A percentile compares a stretch with the other conserved stretches of the same genome.
Evolutionary conservation across 2,888 invertebrate genomes (phyloP).

Genomic region (Enchytraeus crypticus): DNA sequence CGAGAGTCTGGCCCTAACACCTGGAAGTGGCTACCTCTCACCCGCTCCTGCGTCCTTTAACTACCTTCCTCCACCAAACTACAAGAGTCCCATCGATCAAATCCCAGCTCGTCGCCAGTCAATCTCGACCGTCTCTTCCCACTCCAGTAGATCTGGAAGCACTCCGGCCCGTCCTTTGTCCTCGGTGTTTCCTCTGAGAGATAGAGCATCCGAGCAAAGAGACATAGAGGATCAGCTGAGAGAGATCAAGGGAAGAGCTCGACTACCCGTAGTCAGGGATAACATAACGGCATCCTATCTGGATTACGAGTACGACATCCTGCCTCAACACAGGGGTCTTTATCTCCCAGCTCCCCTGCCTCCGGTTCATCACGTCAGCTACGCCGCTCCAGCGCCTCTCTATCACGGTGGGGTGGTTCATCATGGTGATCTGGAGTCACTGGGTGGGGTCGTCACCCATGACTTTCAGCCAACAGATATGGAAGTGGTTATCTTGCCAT

Average conservation of each 20-base stretch:
- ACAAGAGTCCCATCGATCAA: neutral
- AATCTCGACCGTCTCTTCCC: neutral
- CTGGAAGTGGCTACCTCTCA: neutral
- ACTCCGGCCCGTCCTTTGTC: neutral
- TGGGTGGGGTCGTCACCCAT: neutral
- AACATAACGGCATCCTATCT: neutral
- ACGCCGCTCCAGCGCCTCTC: neutral
- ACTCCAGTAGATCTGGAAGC: neutral
- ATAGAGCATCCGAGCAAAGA: neutral
- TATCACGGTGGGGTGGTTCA: neutral
- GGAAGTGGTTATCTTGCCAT: slow-evolving; percentile 14
- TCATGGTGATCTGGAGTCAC: neutral
- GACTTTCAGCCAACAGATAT: slow-evolving; percentile 9
- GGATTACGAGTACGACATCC: neutral
- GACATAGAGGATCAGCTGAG: slow-evolving; percentile 6
- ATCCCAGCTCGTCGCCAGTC: neutral
- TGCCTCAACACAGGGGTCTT: neutral
- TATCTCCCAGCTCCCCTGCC: neutral
- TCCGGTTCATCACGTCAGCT: neutral
- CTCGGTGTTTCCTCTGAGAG: neutral
- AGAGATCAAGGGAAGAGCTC: neutral
- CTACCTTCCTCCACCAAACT: neutral
- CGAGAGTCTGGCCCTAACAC: neutral
- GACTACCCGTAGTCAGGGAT: neutral
- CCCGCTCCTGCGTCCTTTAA: neutral